Conservation (phyloP, 2,113 vertebrate genomes). For the rat (Rattus norvegicus) region GRCr8 NC_086021.1:84841501-84842000, state of each 20-base stretch:
- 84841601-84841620: slow-evolving; percentile 13
- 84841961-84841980: neutral
- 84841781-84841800: slow-evolving; percentile 10
- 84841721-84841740: neutral
- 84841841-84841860: neutral
- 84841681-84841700: neutral
- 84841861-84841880: neutral
- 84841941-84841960: neutral
- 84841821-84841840: neutral
- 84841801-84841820: neutral
- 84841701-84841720: neutral
- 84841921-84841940: neutral
- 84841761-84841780: neutral
- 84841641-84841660: neutral
- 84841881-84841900: neutral
- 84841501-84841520: neutral
- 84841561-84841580: slow-evolving; percentile 5
- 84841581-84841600: neutral
- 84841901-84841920: neutral
- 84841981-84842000: neutral
- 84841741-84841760: neutral
- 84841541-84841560: slow-evolving; percentile 42
- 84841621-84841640: neutral
- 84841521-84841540: neutral
- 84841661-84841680: neutral